Conservation (phyloP, 1,140 invertebrate genomes). For the Camponotus vicinus region DNA sequence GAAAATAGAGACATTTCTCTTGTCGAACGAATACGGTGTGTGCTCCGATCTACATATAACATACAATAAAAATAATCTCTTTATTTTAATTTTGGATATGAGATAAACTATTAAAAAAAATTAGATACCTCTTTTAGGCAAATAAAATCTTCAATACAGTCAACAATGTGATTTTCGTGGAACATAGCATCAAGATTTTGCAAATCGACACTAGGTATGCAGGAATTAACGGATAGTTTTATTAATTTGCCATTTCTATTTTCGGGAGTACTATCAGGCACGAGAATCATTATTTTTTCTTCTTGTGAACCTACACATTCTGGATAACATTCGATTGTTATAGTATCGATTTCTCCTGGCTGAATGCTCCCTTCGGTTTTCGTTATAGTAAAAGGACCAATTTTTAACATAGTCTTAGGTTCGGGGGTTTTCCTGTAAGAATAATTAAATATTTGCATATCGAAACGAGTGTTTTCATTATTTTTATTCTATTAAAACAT, state of each 20-base stretch:
- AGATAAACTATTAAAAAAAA: not conserved
- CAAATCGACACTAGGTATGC: slow-evolving; percentile 76
- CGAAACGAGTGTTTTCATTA: not conserved
- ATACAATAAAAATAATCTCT: not conserved
- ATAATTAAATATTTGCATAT: slow-evolving; percentile 1
- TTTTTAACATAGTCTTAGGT: slow-evolving; percentile 20
- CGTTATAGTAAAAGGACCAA: slow-evolving; percentile 72
- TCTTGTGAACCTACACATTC: slow-evolving; percentile 66
- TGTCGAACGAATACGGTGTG: slow-evolving; percentile 71
- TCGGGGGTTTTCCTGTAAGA: not conserved
- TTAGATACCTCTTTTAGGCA: slow-evolving; percentile 72
- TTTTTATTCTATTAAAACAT: too few species aligned
- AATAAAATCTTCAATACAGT: slow-evolving; percentile 71
- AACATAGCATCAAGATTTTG: slow-evolving; percentile 77
- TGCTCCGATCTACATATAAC: slow-evolving; percentile 64
- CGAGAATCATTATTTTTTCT: slow-evolving; percentile 68
- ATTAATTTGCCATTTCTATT: slow-evolving; percentile 63
- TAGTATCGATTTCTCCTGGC: slow-evolving; percentile 54
- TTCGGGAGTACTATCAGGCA: slow-evolving; percentile 64
- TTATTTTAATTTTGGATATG: slow-evolving; percentile 2
- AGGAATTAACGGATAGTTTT: slow-evolving; percentile 66
- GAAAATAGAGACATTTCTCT: slow-evolving; percentile 76
- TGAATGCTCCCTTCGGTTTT: slow-evolving; percentile 68
- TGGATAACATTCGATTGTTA: slow-evolving; percentile 69
- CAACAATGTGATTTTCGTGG: slow-evolving; percentile 75